Evolutionary conservation across 2,888 invertebrate genomes (phyloP).

Genomic region (Tigriopus californicus): DNA sequence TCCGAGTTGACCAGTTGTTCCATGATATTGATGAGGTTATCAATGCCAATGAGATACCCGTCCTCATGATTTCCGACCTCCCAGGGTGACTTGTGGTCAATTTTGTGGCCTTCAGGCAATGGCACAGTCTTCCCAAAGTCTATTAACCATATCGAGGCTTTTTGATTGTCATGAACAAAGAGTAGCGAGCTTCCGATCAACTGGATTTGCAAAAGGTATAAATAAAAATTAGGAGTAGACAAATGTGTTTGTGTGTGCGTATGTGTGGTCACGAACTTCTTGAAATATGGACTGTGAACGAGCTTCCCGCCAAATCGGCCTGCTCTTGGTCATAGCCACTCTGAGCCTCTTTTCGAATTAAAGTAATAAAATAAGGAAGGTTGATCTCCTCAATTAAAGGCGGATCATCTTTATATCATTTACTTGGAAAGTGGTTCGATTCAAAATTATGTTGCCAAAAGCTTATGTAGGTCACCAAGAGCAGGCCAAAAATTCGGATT

Average conservation of each 20-base stretch:
- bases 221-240: constrained; percentile 17
- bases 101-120: constrained; percentile 49
- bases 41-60: constrained; percentile 77
- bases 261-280: too few species aligned
- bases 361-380: too few species aligned
- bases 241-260: background rate
- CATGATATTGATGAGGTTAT: constrained; percentile 71
- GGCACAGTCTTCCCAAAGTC: constrained; percentile 89
- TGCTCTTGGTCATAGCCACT: too few species aligned
- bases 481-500: too few species aligned
- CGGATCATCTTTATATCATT: too few species aligned
- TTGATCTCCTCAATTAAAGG: too few species aligned
- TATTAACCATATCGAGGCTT: constrained; percentile 86
- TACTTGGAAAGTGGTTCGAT: too few species aligned
- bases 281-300: too few species aligned
- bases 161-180: constrained; percentile 75
- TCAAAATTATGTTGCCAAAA: too few species aligned
- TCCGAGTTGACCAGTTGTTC: background rate
- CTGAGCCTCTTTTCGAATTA: too few species aligned
- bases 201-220: constrained; percentile 28
- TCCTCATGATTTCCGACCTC: constrained; percentile 84
- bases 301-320: too few species aligned
- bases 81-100: constrained; percentile 68
- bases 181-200: constrained; percentile 83
- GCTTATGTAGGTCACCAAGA: too few species aligned